Base-by-base conservation (phyloP, 2,797 vertebrate species). In the Calcarius lapponicus region DNA sequence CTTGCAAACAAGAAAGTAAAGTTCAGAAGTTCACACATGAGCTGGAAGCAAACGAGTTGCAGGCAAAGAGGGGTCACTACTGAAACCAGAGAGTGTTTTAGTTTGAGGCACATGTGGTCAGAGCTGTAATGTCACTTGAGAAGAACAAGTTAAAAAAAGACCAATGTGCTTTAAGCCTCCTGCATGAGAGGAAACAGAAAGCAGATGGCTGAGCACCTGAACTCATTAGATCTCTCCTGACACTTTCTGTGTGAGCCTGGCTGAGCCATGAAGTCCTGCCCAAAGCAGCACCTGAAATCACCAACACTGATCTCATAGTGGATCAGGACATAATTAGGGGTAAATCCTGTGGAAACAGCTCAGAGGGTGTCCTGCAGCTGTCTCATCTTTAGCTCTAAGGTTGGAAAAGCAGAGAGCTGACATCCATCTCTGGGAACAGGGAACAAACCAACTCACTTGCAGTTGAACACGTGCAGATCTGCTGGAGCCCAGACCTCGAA, bases 391-490 rank as follows among this genome's bases (percentile, higher is more conserved):
- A 69, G 66, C 81, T 71, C 24, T 74, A 58, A 45, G 64, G 24
- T 0, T 86, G 69, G 57, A 72, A 83, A 88, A 71, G 61, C 36
- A 28, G 17, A 36, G 0, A 86, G 45, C 61, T 88, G 64, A 16
- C 58, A 78, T 36, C 36, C 4, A 32, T 34, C 28, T 19, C 2
- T 61, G 32, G 80, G 53, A 90, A 73, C 2, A 72, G 42, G 22
- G 34, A 95, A 79, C 17, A 87, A 50, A 78, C 74, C 56, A 45
- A 97, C 98, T 95, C 98, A 99, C 99, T 99, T 99, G 99, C 99
- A 99, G 31, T 99, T 98, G 90, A 99, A 99, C 92, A 99, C 98
- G 54, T 99, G 98, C 79, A 99, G 97, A 94, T 99, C 97, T 69
- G 98, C 97, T 7, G 98, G 97, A 70, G 98, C 98, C 98, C 98